A percentile compares a stretch with the other conserved stretches of the same genome.
Conservation (phyloP, 2,888 invertebrate genomes). For the Pseudeuparius sepicola region DNA sequence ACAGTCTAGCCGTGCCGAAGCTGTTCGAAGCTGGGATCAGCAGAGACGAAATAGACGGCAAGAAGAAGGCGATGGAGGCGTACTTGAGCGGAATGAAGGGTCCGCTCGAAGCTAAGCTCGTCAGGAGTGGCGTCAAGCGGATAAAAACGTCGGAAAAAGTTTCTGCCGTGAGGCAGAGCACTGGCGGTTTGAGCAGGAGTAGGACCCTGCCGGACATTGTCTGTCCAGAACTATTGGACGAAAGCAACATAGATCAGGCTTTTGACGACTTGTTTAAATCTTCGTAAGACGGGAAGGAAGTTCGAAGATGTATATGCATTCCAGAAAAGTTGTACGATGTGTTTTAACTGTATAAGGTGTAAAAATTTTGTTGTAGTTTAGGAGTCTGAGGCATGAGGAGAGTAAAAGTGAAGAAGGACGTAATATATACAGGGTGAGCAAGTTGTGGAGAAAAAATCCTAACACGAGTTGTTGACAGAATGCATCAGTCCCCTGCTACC, state of each 20-base stretch:
- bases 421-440: no score
- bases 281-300: conserved; percentile 27
- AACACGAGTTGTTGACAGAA: no score
- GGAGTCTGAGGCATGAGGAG: conserved; percentile 16
- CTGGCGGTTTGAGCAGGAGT: conserved; percentile 55
- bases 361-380: conserved; percentile 17
- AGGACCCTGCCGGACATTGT: conserved; percentile 66
- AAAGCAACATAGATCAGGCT: conserved; percentile 76
- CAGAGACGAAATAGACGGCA: conserved; percentile 56
- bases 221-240: conserved; percentile 57
- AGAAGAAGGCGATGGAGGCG: conserved; percentile 63
- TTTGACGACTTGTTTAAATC: conserved; percentile 71
- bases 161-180: conserved; percentile 32
- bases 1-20: conserved; percentile 61
- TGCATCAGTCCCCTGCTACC: no score
- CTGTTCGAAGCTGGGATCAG: conserved; percentile 69
- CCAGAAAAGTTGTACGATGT: conserved; percentile 14
- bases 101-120: conserved; percentile 30
- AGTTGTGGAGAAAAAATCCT: no score
- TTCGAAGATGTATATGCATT: conserved; percentile 18
- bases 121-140: conserved; percentile 37
- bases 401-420: conserved; percentile 17
- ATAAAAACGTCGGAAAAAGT: conserved; percentile 44
- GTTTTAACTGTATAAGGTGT: conserved; percentile 20
- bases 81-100: conserved; percentile 49